These are phyloP conservation scores for Zophobas morio DNA, from an alignment of 1,140 invertebrate genomes.

Conservation along the genomic window DNA sequence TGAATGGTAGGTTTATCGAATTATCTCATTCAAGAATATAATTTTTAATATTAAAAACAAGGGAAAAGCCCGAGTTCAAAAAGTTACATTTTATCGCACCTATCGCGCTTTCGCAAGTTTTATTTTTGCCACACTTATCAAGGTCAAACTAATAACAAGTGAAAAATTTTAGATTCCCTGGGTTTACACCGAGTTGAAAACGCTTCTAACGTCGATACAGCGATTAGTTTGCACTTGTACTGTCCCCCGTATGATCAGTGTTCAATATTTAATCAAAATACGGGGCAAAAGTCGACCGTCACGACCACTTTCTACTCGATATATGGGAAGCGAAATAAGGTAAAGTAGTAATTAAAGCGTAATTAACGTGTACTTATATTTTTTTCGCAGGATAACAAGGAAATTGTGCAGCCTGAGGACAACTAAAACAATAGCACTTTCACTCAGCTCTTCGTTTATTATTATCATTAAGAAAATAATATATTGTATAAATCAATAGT, in stretches of 20 bases:
- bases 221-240: constrained; percentile 96
- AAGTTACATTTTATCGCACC: background rate
- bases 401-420: constrained; percentile 57
- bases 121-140: constrained; percentile 1
- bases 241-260: constrained; percentile 94
- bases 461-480: constrained; percentile 32
- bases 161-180: constrained; percentile 80
- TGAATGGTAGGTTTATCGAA: constrained; percentile 84
- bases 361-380: background rate
- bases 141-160: background rate
- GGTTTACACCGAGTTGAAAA: constrained; percentile 98
- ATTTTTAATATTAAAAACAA: background rate
- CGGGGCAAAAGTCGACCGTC: constrained; percentile 79
- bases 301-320: constrained; percentile 94
- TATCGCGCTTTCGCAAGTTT: constrained; percentile 4
- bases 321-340: constrained; percentile 77
- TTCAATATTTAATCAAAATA: constrained; percentile 91
- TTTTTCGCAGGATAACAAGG: constrained; percentile 58
- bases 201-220: constrained; percentile 86
- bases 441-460: constrained; percentile 13
- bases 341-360: constrained; percentile 36
- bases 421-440: constrained; percentile 49
- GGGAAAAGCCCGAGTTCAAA: background rate
- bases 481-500: constrained; percentile 27
- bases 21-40: background rate